Conservation (phyloP, 2,113 vertebrate genomes). For the Xenopus borealis region DNA sequence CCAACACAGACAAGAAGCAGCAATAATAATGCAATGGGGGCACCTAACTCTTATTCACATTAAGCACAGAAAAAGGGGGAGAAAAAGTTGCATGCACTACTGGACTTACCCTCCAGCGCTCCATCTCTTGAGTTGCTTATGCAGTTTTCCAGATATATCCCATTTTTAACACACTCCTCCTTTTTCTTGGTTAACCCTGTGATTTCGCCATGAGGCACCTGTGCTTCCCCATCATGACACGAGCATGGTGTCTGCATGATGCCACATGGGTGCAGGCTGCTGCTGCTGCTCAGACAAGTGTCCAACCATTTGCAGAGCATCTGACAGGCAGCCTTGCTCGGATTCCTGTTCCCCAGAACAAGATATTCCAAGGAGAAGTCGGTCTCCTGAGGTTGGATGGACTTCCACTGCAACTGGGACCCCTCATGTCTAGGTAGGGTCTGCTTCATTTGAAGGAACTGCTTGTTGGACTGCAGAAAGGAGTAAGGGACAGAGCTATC, state of each 20-base stretch:
- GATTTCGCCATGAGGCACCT: conserved; percentile 60
- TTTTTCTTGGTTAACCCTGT: conserved; percentile 61
- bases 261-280: conserved; percentile 85
- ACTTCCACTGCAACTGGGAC: conserved; percentile 54
- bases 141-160: conserved; percentile 89
- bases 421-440: conserved; percentile 52
- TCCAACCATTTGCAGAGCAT: conserved; percentile 97
- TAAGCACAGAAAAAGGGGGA: too few relatives aligned
- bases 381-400: conserved; percentile 52
- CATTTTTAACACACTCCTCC: conserved; percentile 84
- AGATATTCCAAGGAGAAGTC: conserved; percentile 92
- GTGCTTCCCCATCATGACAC: conserved; percentile 68
- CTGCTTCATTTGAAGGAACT: conserved; percentile 86
- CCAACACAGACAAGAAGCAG: too few relatives aligned
- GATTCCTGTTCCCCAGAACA: conserved; percentile 90
- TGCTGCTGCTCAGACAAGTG: conserved; percentile 85
- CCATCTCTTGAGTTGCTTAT: conserved; percentile 71
- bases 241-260: conserved; percentile 96
- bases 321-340: conserved; percentile 91
- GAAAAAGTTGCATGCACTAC: not conserved
- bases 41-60: too few relatives aligned
- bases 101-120: conserved; percentile 74
- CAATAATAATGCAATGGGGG: too few relatives aligned
- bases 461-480: conserved; percentile 85
- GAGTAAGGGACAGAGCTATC: conserved; percentile 74